Conservation (phyloP, 2,888 invertebrate species). For the Drosophila meridionalis region DNA sequence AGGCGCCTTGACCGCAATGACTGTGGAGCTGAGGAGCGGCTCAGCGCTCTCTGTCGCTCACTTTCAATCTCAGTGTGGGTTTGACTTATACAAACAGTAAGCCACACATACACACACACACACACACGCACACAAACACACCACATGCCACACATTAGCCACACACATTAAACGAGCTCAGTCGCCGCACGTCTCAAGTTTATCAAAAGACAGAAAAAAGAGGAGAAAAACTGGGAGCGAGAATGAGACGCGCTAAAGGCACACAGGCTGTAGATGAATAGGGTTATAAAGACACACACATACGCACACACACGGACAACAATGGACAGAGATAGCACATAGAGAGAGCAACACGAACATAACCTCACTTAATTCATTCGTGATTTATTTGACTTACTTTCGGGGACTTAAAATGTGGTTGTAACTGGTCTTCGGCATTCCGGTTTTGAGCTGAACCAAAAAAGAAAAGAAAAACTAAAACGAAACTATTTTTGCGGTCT, state of each 20-base stretch:
- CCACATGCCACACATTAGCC: conserved; percentile 34
- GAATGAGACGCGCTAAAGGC: conserved; percentile 36
- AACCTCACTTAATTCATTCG: conserved; percentile 80
- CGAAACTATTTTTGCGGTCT: conserved; percentile 73
- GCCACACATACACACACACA: conserved; percentile 39
- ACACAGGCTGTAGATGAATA: conserved; percentile 13
- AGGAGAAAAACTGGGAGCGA: conserved; percentile 22
- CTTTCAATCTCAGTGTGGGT: conserved; percentile 48
- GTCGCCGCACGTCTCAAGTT: conserved; percentile 75
- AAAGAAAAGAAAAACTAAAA: conserved; percentile 26
- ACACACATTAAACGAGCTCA: conserved; percentile 45
- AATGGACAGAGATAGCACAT: conserved; percentile 19
- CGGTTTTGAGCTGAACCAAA: conserved; percentile 13
- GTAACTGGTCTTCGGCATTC: conserved; percentile 39
- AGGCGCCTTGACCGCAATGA: conserved; percentile 77
- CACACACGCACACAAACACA: conserved; percentile 37
- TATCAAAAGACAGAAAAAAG: conserved; percentile 64
- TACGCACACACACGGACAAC: conserved; percentile 1
- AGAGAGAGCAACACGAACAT: conserved; percentile 30
- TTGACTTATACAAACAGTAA: conserved; percentile 70
- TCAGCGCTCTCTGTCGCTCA: conserved; percentile 20
- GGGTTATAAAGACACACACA: conserved; percentile 23
- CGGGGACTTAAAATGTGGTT: conserved; percentile 73
- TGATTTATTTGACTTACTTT: conserved; percentile 80
- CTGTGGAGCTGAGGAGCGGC: conserved; percentile 63